Conservation (phyloP, 2,113 vertebrate species). For the Isichthys henryi region DNA sequence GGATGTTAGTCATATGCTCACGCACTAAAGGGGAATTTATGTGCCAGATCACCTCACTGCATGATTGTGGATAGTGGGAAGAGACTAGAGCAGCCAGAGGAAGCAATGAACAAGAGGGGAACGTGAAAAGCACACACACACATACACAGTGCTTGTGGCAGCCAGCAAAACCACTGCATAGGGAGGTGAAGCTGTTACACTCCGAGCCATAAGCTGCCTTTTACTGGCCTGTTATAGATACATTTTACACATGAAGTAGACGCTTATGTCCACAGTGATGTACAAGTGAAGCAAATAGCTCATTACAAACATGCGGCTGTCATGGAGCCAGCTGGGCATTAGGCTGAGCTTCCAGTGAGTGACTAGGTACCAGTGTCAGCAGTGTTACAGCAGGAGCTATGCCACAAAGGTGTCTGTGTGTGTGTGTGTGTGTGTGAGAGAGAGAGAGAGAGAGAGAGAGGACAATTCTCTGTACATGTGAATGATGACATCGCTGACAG, state of each 20-base stretch:
- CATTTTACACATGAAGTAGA: neutral
- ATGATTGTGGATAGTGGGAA: neutral
- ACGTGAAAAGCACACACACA: neutral
- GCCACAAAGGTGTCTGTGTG: neutral
- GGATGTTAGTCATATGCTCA: neutral
- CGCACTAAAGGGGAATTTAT: neutral
- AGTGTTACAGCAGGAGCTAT: neutral
- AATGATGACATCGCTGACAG: neutral
- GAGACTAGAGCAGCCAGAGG: neutral
- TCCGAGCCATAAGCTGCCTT: neutral
- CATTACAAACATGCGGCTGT: neutral
- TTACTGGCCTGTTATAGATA: neutral
- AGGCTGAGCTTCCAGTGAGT: neutral
- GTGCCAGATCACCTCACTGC: neutral
- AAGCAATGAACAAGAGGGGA: neutral
- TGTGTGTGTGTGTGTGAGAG: neutral
- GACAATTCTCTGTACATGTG: neutral
- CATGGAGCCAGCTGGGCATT: too few species aligned
- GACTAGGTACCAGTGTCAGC: neutral
- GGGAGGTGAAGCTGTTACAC: neutral
- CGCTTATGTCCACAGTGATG: neutral
- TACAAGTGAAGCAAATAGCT: neutral
- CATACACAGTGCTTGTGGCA: neutral
- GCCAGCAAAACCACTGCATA: neutral
- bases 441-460: neutral